A percentile compares a stretch with the other conserved stretches of the same genome.
These are phyloP conservation scores for Apamea anceps DNA, from an alignment of 2,888 invertebrate species.

Conservation along the genomic window DNA sequence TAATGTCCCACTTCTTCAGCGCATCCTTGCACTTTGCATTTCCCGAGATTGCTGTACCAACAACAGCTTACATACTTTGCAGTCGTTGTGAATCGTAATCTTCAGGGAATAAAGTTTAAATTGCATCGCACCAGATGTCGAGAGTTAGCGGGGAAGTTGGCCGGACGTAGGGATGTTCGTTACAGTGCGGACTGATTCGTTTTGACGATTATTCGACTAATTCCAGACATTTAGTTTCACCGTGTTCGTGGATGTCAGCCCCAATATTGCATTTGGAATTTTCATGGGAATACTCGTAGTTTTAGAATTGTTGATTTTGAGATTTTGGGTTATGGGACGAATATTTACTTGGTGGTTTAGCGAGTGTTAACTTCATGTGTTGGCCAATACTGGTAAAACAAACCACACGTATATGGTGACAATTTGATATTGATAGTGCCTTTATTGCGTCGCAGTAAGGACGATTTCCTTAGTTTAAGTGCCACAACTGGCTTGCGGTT, in stretches of 20 bases:
- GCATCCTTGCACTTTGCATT: slow-evolving; percentile 84
- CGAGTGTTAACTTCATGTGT: background rate
- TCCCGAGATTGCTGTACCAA: slow-evolving; percentile 77
- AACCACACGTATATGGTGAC: background rate
- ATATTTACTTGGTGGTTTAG: slow-evolving; percentile 5
- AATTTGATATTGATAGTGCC: background rate
- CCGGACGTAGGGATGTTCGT: slow-evolving; percentile 65
- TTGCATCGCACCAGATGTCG: slow-evolving; percentile 70
- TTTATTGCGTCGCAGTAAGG: background rate
- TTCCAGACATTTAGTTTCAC: slow-evolving; percentile 47
- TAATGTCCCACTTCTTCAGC: slow-evolving; percentile 78
- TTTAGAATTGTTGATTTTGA: slow-evolving; percentile 17
- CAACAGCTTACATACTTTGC: slow-evolving; percentile 62
- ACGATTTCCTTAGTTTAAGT: background rate
- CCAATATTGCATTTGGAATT: slow-evolving; percentile 13
- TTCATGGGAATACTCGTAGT: slow-evolving; percentile 1
- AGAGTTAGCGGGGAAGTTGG: slow-evolving; percentile 71
- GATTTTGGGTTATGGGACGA: background rate
- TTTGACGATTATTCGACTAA: slow-evolving; percentile 56
- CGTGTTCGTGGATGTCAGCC: slow-evolving; percentile 30
- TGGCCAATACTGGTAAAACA: background rate
- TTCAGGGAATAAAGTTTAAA: slow-evolving; percentile 77
- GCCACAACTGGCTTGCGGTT: background rate
- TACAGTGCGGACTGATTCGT: slow-evolving; percentile 37
- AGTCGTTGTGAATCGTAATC: slow-evolving; percentile 70